A percentile compares a stretch with the other conserved stretches of the same genome.
phyloP scores from a whole-genome alignment of 2,888 invertebrate species.

The Philereme transversata region DNA sequence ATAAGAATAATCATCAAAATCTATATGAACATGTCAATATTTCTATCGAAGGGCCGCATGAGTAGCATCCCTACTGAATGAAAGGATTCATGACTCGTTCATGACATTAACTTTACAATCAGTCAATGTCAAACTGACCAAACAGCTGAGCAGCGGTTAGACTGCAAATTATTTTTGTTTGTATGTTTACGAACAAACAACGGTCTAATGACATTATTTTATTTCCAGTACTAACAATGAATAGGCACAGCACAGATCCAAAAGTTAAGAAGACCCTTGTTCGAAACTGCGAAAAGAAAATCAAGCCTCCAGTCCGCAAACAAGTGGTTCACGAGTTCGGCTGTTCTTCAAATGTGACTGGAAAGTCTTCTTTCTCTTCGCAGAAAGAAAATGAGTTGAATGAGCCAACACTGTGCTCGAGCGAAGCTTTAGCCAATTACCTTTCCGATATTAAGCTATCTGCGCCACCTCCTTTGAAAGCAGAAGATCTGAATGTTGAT shows the following conservation, averaged over 20 bases:
- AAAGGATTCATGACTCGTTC: too few relatives aligned
- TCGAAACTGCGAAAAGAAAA: constrained; percentile 63
- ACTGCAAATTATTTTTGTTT: too few relatives aligned
- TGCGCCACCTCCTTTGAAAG: constrained; percentile 43
- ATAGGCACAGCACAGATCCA: constrained; percentile 57
- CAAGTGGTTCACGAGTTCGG: constrained; percentile 53
- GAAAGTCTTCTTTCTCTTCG: constrained; percentile 35
- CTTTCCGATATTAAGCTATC: constrained; percentile 58
- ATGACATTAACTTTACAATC: too few relatives aligned
- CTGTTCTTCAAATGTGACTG: constrained; percentile 40
- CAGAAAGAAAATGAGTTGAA: constrained; percentile 54
- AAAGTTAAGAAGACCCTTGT: constrained; percentile 74
- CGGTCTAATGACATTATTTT: too few relatives aligned
- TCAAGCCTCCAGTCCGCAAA: constrained; percentile 44
- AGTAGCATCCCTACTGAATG: too few relatives aligned
- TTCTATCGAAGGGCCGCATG: too few relatives aligned
- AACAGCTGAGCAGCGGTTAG: too few relatives aligned
- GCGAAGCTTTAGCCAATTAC: constrained; percentile 67
- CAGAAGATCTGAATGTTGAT: constrained; percentile 55
- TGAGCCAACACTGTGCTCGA: constrained; percentile 69
- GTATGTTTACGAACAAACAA: too few relatives aligned
- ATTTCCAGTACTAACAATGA: constrained; percentile 46
- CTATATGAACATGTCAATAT: too few relatives aligned
- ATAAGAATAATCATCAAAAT: too few relatives aligned
- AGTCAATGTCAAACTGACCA: too few relatives aligned